Conservation (phyloP, 2,113 vertebrate species). For the Neodon shergylaensis region DNA sequence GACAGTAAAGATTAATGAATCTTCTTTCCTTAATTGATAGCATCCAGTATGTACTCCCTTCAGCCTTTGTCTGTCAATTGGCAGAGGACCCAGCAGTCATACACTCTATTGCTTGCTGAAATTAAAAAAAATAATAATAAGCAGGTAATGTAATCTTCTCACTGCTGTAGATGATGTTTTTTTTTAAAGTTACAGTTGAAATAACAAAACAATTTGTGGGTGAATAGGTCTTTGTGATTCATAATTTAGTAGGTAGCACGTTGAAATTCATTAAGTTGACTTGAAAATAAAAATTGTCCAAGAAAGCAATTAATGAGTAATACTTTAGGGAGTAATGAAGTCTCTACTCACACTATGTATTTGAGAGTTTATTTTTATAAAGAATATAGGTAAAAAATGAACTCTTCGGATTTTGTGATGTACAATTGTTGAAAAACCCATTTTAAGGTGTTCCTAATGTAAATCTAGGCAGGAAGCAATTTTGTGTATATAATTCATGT, state of each 20-base stretch:
- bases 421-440: not conserved
- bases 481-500: conserved; percentile 31
- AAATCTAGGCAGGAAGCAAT: conserved; percentile 43
- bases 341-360: conserved; percentile 61
- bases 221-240: conserved; percentile 73
- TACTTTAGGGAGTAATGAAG: conserved; percentile 71
- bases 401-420: conserved; percentile 13
- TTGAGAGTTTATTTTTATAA: not conserved
- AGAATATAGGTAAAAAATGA: not conserved
- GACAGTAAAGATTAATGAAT: conserved; percentile 80
- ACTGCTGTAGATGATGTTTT: conserved; percentile 44
- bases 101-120: conserved; percentile 71
- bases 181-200: conserved; percentile 65
- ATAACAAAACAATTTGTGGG: conserved; percentile 64
- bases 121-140: conserved; percentile 58
- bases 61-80: conserved; percentile 72
- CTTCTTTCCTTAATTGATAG: conserved; percentile 75
- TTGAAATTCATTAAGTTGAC: conserved; percentile 79
- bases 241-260: conserved; percentile 78
- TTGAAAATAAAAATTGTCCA: conserved; percentile 68
- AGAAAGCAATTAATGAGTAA: conserved; percentile 72
- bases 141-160: conserved; percentile 68
- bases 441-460: conserved; percentile 9
- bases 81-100: conserved; percentile 66
- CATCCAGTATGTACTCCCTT: conserved; percentile 58